phyloP scores from a whole-genome alignment of 2,888 invertebrate genomes.

The Ophion obscuratus region DNA sequence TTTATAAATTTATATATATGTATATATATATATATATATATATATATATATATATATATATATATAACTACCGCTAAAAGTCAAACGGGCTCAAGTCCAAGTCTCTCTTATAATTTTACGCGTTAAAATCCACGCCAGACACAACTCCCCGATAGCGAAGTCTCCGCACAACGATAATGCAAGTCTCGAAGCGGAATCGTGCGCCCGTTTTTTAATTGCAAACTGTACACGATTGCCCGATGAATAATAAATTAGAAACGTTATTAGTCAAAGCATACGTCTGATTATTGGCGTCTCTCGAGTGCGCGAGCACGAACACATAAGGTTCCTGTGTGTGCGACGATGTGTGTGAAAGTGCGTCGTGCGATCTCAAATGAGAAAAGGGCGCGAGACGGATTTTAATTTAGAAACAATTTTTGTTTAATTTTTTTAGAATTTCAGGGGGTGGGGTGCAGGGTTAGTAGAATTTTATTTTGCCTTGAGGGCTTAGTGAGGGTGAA shows the following conservation, averaged over 20 bases:
- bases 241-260: constrained; percentile 54
- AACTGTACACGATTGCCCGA: constrained; percentile 28
- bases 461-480: no score
- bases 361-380: no score
- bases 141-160: neutral
- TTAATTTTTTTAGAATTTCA: no score
- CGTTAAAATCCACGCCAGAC: neutral
- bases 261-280: constrained; percentile 41
- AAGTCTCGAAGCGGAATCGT: neutral
- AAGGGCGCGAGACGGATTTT: no score
- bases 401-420: no score
- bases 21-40: neutral
- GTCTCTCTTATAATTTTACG: neutral
- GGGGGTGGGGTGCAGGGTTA: no score
- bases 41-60: neutral
- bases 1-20: neutral
- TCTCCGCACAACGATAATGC: neutral
- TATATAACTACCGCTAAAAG: neutral
- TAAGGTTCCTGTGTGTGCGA: no score
- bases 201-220: constrained; percentile 34
- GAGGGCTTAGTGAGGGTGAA: no score
- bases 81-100: constrained; percentile 12
- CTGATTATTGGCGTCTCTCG: no score
- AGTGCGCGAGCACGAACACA: no score
- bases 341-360: no score